These are phyloP conservation scores for Morelia viridis DNA, from an alignment of 2,797 vertebrate species.

Conservation along the genomic window DNA sequence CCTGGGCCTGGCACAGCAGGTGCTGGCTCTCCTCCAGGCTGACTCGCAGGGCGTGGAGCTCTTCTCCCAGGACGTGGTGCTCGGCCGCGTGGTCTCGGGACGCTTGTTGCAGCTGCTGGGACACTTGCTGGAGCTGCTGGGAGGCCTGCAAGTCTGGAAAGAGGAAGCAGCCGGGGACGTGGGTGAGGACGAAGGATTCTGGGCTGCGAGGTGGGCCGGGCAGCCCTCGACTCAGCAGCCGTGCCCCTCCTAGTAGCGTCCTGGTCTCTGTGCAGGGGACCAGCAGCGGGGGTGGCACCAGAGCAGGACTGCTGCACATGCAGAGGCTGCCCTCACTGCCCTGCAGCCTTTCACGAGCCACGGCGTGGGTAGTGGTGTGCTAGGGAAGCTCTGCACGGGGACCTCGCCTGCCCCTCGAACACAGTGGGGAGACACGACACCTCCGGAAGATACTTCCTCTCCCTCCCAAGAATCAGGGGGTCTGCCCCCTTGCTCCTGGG, in stretches of 20 bases:
- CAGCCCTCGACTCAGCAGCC: neutral
- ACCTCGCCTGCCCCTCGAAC: neutral
- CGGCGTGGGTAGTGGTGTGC: neutral
- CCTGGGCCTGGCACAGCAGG: neutral
- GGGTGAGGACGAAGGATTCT: neutral
- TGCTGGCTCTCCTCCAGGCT: neutral
- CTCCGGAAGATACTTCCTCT: neutral
- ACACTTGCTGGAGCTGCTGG: neutral
- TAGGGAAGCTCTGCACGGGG: neutral
- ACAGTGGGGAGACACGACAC: neutral
- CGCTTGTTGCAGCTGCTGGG: neutral
- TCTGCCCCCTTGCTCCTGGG: neutral
- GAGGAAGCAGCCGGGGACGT: neutral
- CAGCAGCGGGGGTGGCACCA: neutral
- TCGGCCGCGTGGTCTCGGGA: neutral
- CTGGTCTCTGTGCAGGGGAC: neutral
- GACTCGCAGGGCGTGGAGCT: neutral
- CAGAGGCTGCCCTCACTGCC: neutral
- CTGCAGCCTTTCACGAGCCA: neutral
- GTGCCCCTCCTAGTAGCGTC: neutral
- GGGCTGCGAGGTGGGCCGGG: neutral
- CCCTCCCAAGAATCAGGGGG: neutral
- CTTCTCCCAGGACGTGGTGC: neutral
- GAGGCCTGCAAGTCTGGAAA: neutral
- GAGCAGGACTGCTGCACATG: neutral